Base-by-base conservation (phyloP, 2,797 vertebrate species). In the Notolepis coatsorum region DNA sequence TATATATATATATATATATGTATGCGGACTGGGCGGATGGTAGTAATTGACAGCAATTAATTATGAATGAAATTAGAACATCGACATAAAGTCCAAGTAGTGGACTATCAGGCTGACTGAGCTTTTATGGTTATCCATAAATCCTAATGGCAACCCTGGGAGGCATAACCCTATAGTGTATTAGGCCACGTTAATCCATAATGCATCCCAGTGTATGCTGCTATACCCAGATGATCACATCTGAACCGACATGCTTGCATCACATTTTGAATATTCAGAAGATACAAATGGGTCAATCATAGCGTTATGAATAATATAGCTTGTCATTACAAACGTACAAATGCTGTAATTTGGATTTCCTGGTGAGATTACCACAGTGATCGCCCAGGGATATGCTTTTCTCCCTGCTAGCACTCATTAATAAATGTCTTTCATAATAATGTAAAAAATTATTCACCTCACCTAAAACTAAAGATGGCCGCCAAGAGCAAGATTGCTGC, bases 261-360 rank as follows among this genome's bases (percentile, higher is more conserved):
- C 78, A 82, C 61, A 73, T 79, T 74, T 72, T 87, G 79, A 87
- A 87, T 87, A 87, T 90, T 89, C 80, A 81, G 77, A 80, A 52
- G 46, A 68, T 65, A 76, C 65, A 85, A 81, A 79, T 17, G 55
- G 37, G 68, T 74, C 81, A 86, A 90, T 90, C 86, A 84, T 69
- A 85, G 77, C 62, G 49, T 70, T 65, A 87, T 90, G 81, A 88
- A 89, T 90, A 85, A 91, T 82, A 85, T 73, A 89, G 71, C 27
- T 24, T 41, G 52, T 80, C 47, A 79, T 87, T 86, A 80, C 81
- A 77, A 69, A 79, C 76, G 81, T 79, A 80, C 79, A 82, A 82
- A 61, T 67, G 79, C 66, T 75, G 74, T 70, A 77, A 85, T 89
- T 84, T 85, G 75, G 63, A 86, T 81, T 80, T 79, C 69, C 72